A percentile compares a stretch with the other conserved stretches of the same genome.
phyloP scores from a whole-genome alignment of 2,113 vertebrate genomes.

The Lanius collurio region DNA sequence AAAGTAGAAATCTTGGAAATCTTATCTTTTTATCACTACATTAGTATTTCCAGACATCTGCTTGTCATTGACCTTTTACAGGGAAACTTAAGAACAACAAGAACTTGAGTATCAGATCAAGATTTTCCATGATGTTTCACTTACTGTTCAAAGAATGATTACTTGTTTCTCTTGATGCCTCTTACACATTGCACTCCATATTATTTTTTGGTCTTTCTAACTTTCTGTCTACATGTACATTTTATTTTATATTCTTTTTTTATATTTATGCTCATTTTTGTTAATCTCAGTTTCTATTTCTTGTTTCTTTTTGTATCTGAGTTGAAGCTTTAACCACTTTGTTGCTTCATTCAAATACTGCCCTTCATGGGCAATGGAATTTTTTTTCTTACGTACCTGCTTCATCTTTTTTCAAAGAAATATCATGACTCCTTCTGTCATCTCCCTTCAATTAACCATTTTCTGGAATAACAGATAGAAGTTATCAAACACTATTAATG shows the following conservation, averaged over 20 bases:
- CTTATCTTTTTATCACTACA: not conserved
- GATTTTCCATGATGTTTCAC: not conserved
- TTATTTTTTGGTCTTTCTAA: not conserved
- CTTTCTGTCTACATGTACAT: not conserved
- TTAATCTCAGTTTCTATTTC: not conserved
- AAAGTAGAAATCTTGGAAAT: not conserved
- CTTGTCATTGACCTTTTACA: slow-evolving; percentile 45
- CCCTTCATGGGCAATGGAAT: not conserved
- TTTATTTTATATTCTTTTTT: not conserved
- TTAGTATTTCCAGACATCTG: slow-evolving; percentile 27
- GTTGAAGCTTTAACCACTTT: not conserved
- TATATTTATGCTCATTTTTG: not conserved
- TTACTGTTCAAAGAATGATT: not conserved
- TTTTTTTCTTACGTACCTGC: not conserved
- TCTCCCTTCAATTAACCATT: not conserved
- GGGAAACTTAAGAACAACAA: not conserved
- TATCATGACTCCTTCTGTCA: not conserved
- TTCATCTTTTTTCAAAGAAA: not conserved
- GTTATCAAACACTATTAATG: not conserved
- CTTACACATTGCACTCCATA: not conserved
- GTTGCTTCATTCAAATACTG: not conserved
- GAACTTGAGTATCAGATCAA: not conserved
- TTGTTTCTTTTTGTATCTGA: not conserved
- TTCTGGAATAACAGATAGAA: not conserved
- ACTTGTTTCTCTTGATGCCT: not conserved